Evolutionary conservation across 2,797 vertebrate species (phyloP).

Genomic region (Scleropages formosus): DNA sequence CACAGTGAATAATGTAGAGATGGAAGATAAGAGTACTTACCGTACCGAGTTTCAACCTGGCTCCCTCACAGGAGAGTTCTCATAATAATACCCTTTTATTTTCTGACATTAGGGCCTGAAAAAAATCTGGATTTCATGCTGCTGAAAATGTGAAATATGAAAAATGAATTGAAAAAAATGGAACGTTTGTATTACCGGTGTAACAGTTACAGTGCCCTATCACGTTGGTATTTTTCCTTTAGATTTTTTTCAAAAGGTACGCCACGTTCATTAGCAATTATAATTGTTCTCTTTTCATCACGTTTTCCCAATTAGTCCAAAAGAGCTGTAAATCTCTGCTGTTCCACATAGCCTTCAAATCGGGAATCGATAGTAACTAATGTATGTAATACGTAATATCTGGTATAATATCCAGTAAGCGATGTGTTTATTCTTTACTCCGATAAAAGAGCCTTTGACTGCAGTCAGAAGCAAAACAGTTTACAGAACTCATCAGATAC

Average conservation of each 20-base stretch:
- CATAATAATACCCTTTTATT: constrained; percentile 52
- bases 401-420: constrained; percentile 36
- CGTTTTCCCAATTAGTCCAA: constrained; percentile 66
- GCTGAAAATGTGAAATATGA: constrained; percentile 40
- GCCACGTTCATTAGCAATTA: constrained; percentile 72
- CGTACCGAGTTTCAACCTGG: constrained; percentile 70
- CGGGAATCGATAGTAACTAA: constrained; percentile 47
- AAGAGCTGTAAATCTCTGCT: constrained; percentile 44
- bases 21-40: constrained; percentile 74
- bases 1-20: constrained; percentile 90
- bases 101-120: constrained; percentile 38
- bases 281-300: constrained; percentile 62
- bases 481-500: not conserved
- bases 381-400: constrained; percentile 24
- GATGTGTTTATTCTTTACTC: constrained; percentile 33
- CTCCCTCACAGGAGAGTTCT: constrained; percentile 65
- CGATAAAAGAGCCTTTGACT: constrained; percentile 11
- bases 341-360: constrained; percentile 37
- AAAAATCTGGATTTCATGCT: constrained; percentile 33
- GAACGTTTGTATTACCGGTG: constrained; percentile 30
- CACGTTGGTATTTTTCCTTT: constrained; percentile 31
- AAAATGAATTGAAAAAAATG: constrained; percentile 1
- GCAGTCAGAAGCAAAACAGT: not conserved
- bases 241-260: constrained; percentile 57
- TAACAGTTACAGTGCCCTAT: constrained; percentile 48